These are phyloP conservation scores for Tenthredo notha DNA, from an alignment of 2,888 invertebrate genomes.

Conservation along the genomic window DNA sequence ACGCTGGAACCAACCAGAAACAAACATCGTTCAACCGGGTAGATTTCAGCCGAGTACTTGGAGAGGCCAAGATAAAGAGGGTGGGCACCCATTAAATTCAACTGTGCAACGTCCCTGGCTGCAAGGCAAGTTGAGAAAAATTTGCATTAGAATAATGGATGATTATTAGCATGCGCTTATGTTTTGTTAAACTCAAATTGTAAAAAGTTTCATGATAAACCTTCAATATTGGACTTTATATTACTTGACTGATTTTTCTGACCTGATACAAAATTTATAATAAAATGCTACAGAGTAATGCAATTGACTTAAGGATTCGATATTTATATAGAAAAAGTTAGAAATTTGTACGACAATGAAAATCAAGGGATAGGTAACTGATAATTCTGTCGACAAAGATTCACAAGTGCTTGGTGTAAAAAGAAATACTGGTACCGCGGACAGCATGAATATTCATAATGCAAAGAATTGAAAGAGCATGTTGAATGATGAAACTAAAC, in stretches of 20 bases:
- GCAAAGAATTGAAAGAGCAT: conserved; percentile 23
- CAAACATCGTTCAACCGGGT: conserved; percentile 52
- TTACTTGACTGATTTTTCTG: not conserved
- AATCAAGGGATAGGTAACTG: not conserved
- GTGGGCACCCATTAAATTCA: conserved; percentile 31
- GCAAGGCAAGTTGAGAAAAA: conserved; percentile 62
- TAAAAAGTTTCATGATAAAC: not conserved
- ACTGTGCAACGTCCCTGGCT: conserved; percentile 56
- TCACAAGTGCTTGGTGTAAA: not conserved
- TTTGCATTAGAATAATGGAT: not conserved
- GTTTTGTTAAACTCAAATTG: not conserved
- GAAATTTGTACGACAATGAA: not conserved
- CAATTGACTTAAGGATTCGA: not conserved
- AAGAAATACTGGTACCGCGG: not conserved
- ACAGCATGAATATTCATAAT: conserved; percentile 35
- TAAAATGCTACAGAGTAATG: not conserved
- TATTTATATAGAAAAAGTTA: not conserved
- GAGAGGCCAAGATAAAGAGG: conserved; percentile 57
- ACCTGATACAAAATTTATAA: not conserved
- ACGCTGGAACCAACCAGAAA: conserved; percentile 59
- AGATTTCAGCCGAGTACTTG: conserved; percentile 59
- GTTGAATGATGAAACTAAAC: conserved; percentile 6
- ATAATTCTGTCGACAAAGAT: conserved; percentile 4
- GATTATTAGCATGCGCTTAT: not conserved
- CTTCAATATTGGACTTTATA: not conserved